Conservation (phyloP, 2,888 invertebrate species). For the Heliconius sara region DNA sequence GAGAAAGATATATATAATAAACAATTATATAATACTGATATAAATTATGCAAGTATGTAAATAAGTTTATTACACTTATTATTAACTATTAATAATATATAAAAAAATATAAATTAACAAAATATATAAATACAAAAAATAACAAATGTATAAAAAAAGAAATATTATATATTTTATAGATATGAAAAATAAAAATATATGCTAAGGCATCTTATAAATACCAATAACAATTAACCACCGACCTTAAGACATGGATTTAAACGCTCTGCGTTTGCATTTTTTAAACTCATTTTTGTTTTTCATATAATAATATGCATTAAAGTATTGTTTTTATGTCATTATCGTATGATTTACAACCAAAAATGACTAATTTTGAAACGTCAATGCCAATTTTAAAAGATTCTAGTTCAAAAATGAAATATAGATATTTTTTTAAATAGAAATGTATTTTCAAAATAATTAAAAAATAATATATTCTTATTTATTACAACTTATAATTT, state of each 20-base stretch:
- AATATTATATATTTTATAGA: too few species aligned
- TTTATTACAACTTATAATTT: background rate
- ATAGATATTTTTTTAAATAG: background rate
- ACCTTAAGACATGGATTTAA: slow-evolving; percentile 76
- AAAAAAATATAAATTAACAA: background rate
- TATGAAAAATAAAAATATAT: background rate
- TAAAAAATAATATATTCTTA: background rate
- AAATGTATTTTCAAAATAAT: background rate
- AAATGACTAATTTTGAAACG: background rate
- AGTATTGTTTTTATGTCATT: slow-evolving; percentile 3
- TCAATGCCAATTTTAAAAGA: background rate
- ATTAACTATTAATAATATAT: background rate
- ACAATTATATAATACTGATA: slow-evolving; percentile 1
- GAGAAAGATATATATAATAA: background rate
- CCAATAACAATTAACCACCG: background rate
- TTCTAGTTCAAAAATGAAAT: background rate
- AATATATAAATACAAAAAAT: background rate
- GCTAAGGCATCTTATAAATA: background rate
- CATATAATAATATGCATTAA: background rate
- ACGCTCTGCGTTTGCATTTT: slow-evolving; percentile 68
- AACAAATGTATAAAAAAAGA: background rate
- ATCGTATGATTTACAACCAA: slow-evolving; percentile 11
- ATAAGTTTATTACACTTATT: background rate
- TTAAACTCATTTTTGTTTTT: slow-evolving; percentile 57
- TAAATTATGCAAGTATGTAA: background rate